These are phyloP conservation scores for Tiliacea citrago DNA, from an alignment of 2,888 invertebrate genomes.

Conservation along the genomic window DNA sequence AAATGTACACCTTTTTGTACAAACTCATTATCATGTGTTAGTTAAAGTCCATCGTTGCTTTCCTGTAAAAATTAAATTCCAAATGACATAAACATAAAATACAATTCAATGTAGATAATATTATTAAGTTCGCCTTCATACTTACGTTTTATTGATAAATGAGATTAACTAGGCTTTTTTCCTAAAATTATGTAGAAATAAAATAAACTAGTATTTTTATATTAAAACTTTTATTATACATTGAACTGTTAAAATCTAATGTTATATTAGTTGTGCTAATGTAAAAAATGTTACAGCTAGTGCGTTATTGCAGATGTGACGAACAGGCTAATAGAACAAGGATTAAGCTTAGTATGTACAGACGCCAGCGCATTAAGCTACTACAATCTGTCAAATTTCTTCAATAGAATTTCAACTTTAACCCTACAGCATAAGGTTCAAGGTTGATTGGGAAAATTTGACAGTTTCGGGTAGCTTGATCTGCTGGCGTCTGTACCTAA, in stretches of 20 bases:
- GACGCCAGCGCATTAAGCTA: no score
- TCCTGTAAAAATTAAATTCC: background rate
- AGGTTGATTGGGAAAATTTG: no score
- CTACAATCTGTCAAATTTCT: no score
- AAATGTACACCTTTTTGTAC: conserved; percentile 75
- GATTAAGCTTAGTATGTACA: conserved; percentile 24
- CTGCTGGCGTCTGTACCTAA: no score
- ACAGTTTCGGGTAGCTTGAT: no score
- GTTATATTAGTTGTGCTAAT: conserved; percentile 81
- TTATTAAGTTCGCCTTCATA: background rate
- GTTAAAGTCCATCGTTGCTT: conserved; percentile 67
- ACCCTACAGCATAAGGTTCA: no score
- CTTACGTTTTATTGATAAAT: conserved; percentile 2
- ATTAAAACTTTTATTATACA: conserved; percentile 85
- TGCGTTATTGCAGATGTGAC: conserved; percentile 74
- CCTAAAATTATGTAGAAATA: conserved; percentile 23
- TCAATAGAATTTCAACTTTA: no score
- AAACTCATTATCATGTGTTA: conserved; percentile 70
- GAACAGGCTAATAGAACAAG: conserved; percentile 21
- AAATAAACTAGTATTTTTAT: conserved; percentile 69
- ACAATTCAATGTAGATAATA: background rate
- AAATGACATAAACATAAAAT: background rate
- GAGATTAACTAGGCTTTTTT: background rate
- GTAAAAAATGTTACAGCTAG: conserved; percentile 76
- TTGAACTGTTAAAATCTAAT: conserved; percentile 79